Evolutionary conservation across 2,888 invertebrate genomes (phyloP).

Genomic region (Lepidochrysops patricia): DNA sequence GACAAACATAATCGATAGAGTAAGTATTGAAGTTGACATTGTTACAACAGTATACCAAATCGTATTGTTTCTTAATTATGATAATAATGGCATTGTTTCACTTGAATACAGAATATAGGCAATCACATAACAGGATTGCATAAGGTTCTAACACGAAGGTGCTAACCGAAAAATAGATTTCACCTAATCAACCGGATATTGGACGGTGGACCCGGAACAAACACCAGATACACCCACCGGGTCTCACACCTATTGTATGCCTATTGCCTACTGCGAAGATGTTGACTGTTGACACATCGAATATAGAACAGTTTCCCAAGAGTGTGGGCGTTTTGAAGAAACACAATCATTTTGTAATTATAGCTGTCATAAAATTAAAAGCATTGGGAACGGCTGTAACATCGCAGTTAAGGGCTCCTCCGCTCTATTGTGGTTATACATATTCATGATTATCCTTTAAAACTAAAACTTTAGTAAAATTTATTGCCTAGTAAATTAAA

Average conservation of each 20-base stretch:
- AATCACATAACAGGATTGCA: background rate
- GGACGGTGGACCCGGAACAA: slow-evolving; percentile 8
- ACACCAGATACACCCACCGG: background rate
- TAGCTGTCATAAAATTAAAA: slow-evolving; percentile 3
- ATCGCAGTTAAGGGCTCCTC: background rate
- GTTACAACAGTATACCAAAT: too few species aligned
- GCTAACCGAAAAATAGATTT: background rate
- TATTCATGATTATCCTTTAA: background rate
- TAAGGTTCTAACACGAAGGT: background rate
- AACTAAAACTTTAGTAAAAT: background rate
- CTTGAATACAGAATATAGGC: too few species aligned
- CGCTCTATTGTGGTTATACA: background rate
- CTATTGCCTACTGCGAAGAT: background rate
- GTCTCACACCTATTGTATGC: background rate
- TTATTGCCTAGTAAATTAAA: too few species aligned
- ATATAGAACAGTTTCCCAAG: background rate
- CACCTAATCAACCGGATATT: slow-evolving; percentile 1
- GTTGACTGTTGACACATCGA: background rate
- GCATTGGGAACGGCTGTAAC: background rate
- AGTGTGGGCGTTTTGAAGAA: background rate
- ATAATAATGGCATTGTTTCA: too few species aligned
- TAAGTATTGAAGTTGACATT: too few species aligned
- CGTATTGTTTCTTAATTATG: too few species aligned
- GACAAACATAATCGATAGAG: too few species aligned
- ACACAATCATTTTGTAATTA: background rate